Base-by-base conservation (phyloP, 92 coral and sea anemone genomes). In the Virgularia gustaviana region DNA sequence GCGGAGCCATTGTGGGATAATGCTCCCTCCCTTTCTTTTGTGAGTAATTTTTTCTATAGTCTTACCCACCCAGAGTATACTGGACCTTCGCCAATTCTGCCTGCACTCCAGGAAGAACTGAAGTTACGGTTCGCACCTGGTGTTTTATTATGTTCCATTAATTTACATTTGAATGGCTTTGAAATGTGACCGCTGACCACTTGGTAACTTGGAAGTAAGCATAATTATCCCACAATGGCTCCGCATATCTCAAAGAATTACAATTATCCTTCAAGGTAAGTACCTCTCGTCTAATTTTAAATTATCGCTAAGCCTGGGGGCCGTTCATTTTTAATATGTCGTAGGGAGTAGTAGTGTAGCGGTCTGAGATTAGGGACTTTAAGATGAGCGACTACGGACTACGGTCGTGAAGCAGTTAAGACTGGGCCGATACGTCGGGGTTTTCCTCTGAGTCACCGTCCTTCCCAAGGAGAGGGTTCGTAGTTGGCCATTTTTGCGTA, bases 231-330 rank as follows among this genome's bases (percentile, higher is more conserved):
- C 83, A 79, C 73, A 79, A 72, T 79, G 84, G 73, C 64, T 65
- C 37, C 55, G 65, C 55, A 67, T 65, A 67, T 65, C 61, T 59
- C 82, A 82, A 61, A 82, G 77, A 82, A 82, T 62, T 65, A 66
- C 57, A 80, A 80, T 73, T 63, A 80, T 63, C 63, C 85, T 61
- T 75, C 81, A 81, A 74, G 81, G 79, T 81, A 63, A 81, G 76
- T 81, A 76, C 70, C 86, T 76, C 25, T 77, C 41, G 71, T 76
- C 87, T 70, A 78, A 79, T 83, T 79, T 79, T 79, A 64, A 83
- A 42, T 83, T 79, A n/a, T n/a, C 73, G 49, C 49, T 41, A 41
- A 41, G 49, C 49, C 16, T 41, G 16, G 49, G n/a, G n/a, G n/a
- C n/a, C n/a, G n/a, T n/a, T n/a, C n/a, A n/a, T n/a, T n/a, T n/a